Conservation (phyloP, 2,888 invertebrate species). For the Pristionchus arcanus region DNA sequence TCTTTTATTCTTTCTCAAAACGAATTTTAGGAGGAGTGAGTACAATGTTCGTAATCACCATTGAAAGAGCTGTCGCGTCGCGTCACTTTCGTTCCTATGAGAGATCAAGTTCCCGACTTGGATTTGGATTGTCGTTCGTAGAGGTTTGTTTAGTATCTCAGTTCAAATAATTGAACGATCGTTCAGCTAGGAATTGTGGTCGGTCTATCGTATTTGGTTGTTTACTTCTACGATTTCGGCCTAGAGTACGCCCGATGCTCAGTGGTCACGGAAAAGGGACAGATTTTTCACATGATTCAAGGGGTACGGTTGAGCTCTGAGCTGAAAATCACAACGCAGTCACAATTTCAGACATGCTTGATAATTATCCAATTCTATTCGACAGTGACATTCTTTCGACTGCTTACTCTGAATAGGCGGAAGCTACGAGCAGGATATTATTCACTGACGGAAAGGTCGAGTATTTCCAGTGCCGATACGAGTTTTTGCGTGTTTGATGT, state of each 20-base stretch:
- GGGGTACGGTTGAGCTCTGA: background rate
- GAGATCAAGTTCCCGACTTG: background rate
- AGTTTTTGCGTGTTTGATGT: background rate
- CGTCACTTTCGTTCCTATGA: background rate
- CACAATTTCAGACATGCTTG: background rate
- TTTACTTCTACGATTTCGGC: background rate
- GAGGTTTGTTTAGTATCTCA: background rate
- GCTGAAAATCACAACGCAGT: background rate
- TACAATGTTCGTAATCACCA: conserved; percentile 26
- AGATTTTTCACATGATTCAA: background rate
- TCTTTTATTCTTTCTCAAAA: background rate
- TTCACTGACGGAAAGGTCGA: conserved; percentile 7
- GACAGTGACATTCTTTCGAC: background rate
- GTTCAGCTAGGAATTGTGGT: background rate
- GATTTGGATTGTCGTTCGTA: background rate
- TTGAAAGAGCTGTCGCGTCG: background rate
- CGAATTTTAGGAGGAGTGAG: background rate
- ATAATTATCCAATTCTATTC: conserved; percentile 12
- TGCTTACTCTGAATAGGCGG: background rate
- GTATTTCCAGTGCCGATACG: background rate
- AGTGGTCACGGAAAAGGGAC: conserved; percentile 22
- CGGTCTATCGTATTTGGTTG: background rate
- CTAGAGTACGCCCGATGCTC: background rate
- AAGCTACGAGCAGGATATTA: background rate
- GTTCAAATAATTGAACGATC: too few relatives aligned